Evolutionary conservation across 2,797 vertebrate species (phyloP).

Genomic region (Pelobates cultripes): DNA sequence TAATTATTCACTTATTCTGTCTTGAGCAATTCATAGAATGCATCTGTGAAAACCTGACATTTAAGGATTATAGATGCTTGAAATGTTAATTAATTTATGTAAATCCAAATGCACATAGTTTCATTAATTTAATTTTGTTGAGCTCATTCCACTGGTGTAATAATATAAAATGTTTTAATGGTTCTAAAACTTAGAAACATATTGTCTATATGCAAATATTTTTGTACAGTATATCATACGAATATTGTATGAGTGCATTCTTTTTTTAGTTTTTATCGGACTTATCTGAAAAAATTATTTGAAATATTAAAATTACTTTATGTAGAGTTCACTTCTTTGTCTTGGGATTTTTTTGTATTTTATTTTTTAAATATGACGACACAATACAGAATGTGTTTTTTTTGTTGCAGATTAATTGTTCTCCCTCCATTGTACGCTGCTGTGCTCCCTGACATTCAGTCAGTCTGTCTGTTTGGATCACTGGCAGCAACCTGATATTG

Average conservation of each 20-base stretch:
- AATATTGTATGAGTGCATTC: conserved; percentile 35
- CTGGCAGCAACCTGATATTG: too few relatives aligned
- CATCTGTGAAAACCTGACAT: not conserved
- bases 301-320: conserved; percentile 44
- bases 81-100: conserved; percentile 24
- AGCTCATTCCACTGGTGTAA: not conserved
- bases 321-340: not conserved
- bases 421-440: too few relatives aligned
- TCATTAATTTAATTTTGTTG: not conserved
- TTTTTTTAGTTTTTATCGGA: conserved; percentile 46
- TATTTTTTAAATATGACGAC: too few relatives aligned
- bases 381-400: too few relatives aligned
- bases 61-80: not conserved
- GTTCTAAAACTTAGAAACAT: not conserved
- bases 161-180: not conserved
- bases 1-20: too few relatives aligned
- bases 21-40: too few relatives aligned
- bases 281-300: conserved; percentile 38
- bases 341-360: not conserved
- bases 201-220: conserved; percentile 33
- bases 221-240: conserved; percentile 48
- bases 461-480: too few relatives aligned
- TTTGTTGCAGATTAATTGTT: too few relatives aligned
- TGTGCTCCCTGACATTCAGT: too few relatives aligned
- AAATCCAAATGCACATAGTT: not conserved